phyloP scores from a whole-genome alignment of 2,888 invertebrate genomes.

The Tiliacea aurago region DNA sequence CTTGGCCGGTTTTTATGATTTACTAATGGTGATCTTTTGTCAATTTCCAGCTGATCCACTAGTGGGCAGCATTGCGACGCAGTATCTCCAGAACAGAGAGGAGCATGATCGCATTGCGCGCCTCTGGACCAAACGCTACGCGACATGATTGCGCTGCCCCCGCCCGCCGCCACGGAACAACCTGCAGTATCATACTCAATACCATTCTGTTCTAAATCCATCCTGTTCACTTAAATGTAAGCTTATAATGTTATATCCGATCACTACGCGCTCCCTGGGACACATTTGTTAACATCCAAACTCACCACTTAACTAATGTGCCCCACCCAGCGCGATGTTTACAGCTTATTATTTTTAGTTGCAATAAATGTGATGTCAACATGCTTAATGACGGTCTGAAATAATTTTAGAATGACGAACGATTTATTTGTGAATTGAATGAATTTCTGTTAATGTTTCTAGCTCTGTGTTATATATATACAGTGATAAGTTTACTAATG shows the following conservation, averaged over 20 bases:
- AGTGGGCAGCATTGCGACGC: conserved; percentile 99
- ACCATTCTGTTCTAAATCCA: conserved; percentile 86
- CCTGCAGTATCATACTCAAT: conserved; percentile 83
- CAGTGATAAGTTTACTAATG: conserved; percentile 74
- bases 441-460: conserved; percentile 77
- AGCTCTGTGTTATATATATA: conserved; percentile 74
- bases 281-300: conserved; percentile 62
- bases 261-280: conserved; percentile 67
- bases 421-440: conserved; percentile 78
- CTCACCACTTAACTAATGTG: conserved; percentile 42
- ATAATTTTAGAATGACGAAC: conserved; percentile 76
- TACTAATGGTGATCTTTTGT: conserved; percentile 10
- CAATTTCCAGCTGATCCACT: conserved; percentile 96
- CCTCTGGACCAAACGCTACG: conserved; percentile 99
- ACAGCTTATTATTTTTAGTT: conserved; percentile 84
- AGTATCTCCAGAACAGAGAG: conserved; percentile 98
- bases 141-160: conserved; percentile 93
- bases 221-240: conserved; percentile 83
- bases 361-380: conserved; percentile 83
- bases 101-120: conserved; percentile 99
- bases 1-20: neutral
- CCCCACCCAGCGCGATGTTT: conserved; percentile 70
- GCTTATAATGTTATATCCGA: conserved; percentile 76
- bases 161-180: conserved; percentile 75
- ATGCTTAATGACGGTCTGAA: conserved; percentile 79